These are phyloP conservation scores for Lordiphosa collinella DNA, from an alignment of 1,140 invertebrate genomes.

Conservation along the genomic window DNA sequence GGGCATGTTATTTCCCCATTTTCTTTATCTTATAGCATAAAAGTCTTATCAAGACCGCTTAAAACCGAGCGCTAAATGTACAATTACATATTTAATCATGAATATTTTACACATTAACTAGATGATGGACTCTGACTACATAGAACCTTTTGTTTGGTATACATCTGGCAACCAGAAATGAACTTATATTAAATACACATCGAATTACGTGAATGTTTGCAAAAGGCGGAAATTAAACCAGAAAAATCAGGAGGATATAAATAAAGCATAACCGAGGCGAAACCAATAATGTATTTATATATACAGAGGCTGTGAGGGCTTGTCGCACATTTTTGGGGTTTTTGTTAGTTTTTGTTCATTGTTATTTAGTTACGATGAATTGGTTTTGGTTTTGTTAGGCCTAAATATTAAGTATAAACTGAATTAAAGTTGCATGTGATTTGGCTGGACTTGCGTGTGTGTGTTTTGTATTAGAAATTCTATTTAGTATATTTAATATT, in stretches of 20 bases:
- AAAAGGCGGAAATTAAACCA: not conserved
- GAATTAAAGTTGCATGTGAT: slow-evolving; percentile 42
- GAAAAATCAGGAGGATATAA: not conserved
- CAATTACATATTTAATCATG: no score
- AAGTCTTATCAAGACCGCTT: slow-evolving; percentile 75
- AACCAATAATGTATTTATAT: slow-evolving; percentile 29
- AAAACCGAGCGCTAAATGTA: slow-evolving; percentile 71
- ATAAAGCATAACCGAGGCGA: not conserved
- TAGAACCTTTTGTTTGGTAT: slow-evolving; percentile 28
- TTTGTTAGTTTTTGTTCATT: slow-evolving; percentile 26
- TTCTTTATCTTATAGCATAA: slow-evolving; percentile 53
- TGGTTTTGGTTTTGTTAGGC: slow-evolving; percentile 46
- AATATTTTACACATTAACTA: slow-evolving; percentile 70
- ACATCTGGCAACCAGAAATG: slow-evolving; percentile 65
- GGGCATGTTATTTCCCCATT: slow-evolving; percentile 8
- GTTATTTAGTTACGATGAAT: no score
- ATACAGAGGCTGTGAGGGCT: slow-evolving; percentile 10
- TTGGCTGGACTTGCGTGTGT: slow-evolving; percentile 52
- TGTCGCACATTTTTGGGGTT: slow-evolving; percentile 16
- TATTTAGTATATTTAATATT: slow-evolving; percentile 12
- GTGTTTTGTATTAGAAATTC: slow-evolving; percentile 5
- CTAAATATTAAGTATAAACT: slow-evolving; percentile 35
- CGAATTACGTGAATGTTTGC: slow-evolving; percentile 26
- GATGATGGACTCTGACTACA: slow-evolving; percentile 58
- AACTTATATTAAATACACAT: slow-evolving; percentile 60